Evolutionary conservation across 2,113 vertebrate genomes (phyloP), one percentile per base, ranked within the genome.

Genomic region (Xiphias gladius): DNA sequence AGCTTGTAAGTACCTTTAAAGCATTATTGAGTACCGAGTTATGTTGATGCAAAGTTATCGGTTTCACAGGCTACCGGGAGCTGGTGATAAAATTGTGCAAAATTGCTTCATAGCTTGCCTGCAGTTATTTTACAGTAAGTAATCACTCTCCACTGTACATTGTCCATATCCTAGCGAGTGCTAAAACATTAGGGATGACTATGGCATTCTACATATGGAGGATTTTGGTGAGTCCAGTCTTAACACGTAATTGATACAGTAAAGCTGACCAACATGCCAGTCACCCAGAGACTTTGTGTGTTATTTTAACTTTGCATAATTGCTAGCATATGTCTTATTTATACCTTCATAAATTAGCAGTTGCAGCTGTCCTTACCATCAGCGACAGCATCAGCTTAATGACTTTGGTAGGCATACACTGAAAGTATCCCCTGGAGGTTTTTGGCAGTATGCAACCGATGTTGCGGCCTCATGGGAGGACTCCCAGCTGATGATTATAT

Each of bases 401-500:
- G 43, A 24, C 30, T 61, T 71, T n/a, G 17, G 17, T 20, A 11
- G 16, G 30, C 20, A 24, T 13, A 50, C 16, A 50, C 50, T 59
- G 8, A 46, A 41, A 73, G 10, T 50, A 48, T 80, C 20, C 52
- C 69, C 69, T 10, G 13, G 52, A 86, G 87, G 59, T 24, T 48
- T 74, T 62, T 75, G 46, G 70, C n/a, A 65, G 43, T 24, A 19
- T 57, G 35, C 32, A 12, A 20, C 55, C 78, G 28, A 73, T 65
- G 57, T 63, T 35, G 10, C 55, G 68, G 57, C 69, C 80, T 69
- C 72, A 39, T 16, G 52, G 57, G 80, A 83, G 20, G 55, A 26
- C 58, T 64, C 6, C n/a, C 62, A 48, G 52, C 55, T 66, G 43
- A 83, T 69, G 26, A 77, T 73, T 80, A 30, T 17, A 50, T 50